A percentile compares a stretch with the other conserved stretches of the same genome.
Evolutionary conservation across 35 echinoderm and acorn worm species (phyloP).

Genomic region (Ophioderma brevispina): DNA sequence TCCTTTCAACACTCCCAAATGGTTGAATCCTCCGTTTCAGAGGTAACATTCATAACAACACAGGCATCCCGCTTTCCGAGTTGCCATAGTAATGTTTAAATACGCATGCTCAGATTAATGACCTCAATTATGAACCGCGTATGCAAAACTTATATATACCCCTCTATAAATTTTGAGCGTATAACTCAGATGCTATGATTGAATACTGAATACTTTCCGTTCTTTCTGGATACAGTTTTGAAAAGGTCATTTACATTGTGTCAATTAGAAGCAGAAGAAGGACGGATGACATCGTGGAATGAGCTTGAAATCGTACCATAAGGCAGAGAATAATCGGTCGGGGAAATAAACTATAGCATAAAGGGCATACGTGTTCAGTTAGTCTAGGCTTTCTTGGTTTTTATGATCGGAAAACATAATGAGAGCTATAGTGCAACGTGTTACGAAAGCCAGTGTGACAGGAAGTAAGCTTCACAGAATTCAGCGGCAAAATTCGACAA

Average conservation of each 20-base stretch:
- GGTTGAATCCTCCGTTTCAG: no score
- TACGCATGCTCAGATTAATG: constrained; percentile 1
- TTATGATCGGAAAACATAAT: constrained; percentile 23
- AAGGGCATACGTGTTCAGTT: background rate
- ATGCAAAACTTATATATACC: background rate
- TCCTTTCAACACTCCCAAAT: no score
- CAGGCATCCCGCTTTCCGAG: background rate
- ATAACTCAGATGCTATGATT: background rate
- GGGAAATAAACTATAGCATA: no score
- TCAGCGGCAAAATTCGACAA: no score
- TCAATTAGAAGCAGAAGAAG: background rate
- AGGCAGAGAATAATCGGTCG: no score
- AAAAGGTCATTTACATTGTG: background rate
- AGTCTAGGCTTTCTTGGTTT: background rate
- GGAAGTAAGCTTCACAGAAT: constrained; percentile 20
- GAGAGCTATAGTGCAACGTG: constrained; percentile 88
- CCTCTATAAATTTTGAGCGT: background rate
- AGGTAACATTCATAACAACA: no score
- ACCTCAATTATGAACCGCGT: background rate
- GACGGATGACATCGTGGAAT: no score
- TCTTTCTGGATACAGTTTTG: background rate
- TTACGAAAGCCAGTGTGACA: constrained; percentile 93
- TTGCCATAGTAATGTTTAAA: background rate
- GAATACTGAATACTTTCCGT: background rate
- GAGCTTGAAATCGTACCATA: no score